Conservation (phyloP, 1,140 invertebrate genomes). For the Centruroides vittatus region DNA sequence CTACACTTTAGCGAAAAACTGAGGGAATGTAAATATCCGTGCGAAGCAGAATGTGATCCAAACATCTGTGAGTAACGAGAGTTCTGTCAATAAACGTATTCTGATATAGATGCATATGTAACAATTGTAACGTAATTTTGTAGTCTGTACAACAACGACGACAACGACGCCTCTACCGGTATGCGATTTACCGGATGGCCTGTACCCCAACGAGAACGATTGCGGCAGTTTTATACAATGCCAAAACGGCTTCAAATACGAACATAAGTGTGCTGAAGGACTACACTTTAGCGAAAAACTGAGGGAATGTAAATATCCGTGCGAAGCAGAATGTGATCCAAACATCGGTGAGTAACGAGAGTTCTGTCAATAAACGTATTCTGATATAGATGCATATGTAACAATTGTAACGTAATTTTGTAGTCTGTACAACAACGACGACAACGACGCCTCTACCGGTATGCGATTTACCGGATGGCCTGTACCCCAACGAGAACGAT, state of each 20-base stretch:
- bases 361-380: too few species aligned
- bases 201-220: neutral
- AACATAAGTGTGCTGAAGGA: slow-evolving; percentile 30
- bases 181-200: neutral
- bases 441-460: neutral
- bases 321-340: neutral
- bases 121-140: too few species aligned
- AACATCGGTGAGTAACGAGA: too few species aligned
- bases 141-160: neutral
- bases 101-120: too few species aligned
- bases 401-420: too few species aligned
- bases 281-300: slow-evolving; percentile 37
- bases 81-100: too few species aligned
- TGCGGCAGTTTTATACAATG: neutral
- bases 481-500: neutral
- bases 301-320: slow-evolving; percentile 36
- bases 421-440: neutral
- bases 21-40: slow-evolving; percentile 36
- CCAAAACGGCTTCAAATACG: neutral
- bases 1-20: slow-evolving; percentile 37
- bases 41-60: neutral
- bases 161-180: neutral
- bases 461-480: neutral
- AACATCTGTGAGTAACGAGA: too few species aligned
- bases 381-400: too few species aligned